Base-by-base conservation (phyloP, 1,140 invertebrate species). In the Neodiprion virginianus region DNA sequence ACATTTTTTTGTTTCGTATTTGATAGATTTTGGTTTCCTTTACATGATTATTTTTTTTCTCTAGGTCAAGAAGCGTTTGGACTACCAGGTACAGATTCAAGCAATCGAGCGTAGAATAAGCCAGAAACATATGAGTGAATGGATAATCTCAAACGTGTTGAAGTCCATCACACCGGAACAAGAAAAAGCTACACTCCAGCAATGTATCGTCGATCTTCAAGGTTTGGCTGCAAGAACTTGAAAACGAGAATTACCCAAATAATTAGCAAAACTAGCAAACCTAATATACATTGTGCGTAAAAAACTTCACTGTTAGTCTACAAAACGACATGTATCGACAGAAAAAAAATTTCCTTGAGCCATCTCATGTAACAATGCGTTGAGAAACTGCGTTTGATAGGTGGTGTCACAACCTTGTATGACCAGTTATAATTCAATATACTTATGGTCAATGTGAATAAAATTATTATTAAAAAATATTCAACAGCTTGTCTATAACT, bases 81-180 rank as follows among this genome's bases (percentile, higher is more conserved):
- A 99, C 85, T 99, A 97, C 87, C 96, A 99, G 88, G 89, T 98
- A 4, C 95, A 98, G 84, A 92, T 94, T 77, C 89, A 94, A 77
- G 93, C 90, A 72, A 89, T 97, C 69, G 93, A 96, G 80, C 92
- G 94, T 23, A 93, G 94, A 79, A 92, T 98, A 79, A 91, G 94
- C 78, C 97, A 98, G 86, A 96, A 95, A 86, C 95, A 98, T 86
- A 96, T 99, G 95, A 96, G 96, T 0, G 92, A 96, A 82, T 99
- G 96, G 96, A 95, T 99, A 76, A 93, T 98, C 3, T 87, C 89
- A 76, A 95, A 91, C 83, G 98, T 99, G 9, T 89, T 93, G 61
- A 93, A 95, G 82, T 93, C 96, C 74, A 96, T 99, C 82, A 97
- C 96, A 69, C 93, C 96, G 0, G 94, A 98, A 82, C 96, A 97